Percentiles rank a stretch among this genome's conserved stretches.
These are phyloP conservation scores for Zoanthus sansibaricus DNA, from an alignment of 92 coral and sea anemone genomes.

Conservation along the genomic window DNA sequence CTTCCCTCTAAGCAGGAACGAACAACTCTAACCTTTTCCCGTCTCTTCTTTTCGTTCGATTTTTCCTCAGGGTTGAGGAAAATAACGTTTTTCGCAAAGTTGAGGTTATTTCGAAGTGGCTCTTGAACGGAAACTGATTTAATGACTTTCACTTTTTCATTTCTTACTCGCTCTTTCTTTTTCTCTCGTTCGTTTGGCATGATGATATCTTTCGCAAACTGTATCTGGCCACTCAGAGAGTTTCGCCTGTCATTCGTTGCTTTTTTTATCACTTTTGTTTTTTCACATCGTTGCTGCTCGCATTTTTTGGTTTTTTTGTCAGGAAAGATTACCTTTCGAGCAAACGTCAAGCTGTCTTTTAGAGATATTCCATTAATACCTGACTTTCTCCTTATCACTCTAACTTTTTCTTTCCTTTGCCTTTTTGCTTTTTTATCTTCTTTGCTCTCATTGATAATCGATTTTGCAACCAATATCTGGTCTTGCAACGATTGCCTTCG, in stretches of 20 bases:
- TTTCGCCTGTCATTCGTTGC: not conserved
- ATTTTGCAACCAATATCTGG: slow-evolving; percentile 6
- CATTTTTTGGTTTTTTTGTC: not conserved
- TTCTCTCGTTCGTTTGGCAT: not conserved
- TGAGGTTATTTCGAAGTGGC: not conserved
- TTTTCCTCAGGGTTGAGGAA: not conserved
- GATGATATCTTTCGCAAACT: not conserved
- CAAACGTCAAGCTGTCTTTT: slow-evolving; percentile 9
- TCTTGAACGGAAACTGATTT: not conserved
- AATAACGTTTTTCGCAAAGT: slow-evolving; percentile 2
- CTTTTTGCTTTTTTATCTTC: slow-evolving; percentile 3
- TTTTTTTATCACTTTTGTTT: slow-evolving; percentile 4
- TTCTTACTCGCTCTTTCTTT: not conserved
- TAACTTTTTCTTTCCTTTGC: not conserved
- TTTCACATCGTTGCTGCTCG: slow-evolving; percentile 9
- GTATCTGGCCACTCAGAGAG: slow-evolving; percentile 4
- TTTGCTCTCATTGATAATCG: not conserved
- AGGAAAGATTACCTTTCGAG: not conserved
- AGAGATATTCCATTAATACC: not conserved
- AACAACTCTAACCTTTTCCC: slow-evolving; percentile 12
- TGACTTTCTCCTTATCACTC: slow-evolving; percentile 1
- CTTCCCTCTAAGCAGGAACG: slow-evolving; percentile 3
- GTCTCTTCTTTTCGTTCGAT: not conserved
- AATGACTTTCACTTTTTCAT: slow-evolving; percentile 8
- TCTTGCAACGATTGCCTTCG: slow-evolving; percentile 15